Evolutionary conservation across 2,113 vertebrate species (phyloP).

Genomic region (Heterotis niloticus): DNA sequence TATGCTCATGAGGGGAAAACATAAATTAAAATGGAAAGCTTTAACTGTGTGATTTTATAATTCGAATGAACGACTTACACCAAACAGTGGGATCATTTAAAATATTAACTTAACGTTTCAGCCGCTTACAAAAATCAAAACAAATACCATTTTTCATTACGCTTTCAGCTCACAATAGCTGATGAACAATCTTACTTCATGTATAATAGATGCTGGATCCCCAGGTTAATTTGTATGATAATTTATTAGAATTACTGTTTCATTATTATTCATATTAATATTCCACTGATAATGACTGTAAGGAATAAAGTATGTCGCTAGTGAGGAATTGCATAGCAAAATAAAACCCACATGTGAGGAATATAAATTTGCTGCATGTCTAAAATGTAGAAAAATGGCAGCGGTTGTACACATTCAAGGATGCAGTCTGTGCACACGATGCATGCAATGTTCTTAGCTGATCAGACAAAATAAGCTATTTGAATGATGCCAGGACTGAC

Average conservation of each 20-base stretch:
- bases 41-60: conserved; percentile 1
- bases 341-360: not conserved
- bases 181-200: conserved; percentile 12
- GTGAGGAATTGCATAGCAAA: not conserved
- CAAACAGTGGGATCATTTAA: not conserved
- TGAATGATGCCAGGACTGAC: too few species aligned
- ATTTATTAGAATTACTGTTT: conserved; percentile 22
- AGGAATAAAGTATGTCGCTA: not conserved
- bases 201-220: conserved; percentile 16
- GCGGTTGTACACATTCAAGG: too few species aligned
- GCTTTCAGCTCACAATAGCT: conserved; percentile 3
- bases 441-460: too few species aligned
- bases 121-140: not conserved
- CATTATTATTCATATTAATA: conserved; percentile 10
- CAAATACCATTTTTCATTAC: not conserved
- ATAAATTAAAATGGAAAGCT: not conserved
- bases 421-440: too few species aligned
- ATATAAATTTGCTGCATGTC: not conserved
- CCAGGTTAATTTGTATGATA: conserved; percentile 5
- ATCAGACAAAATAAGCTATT: too few species aligned
- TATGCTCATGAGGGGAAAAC: not conserved
- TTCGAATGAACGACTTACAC: conserved; percentile 9
- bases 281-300: not conserved
- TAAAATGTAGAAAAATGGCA: too few species aligned
- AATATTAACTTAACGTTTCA: conserved; percentile 8